phyloP scores from a whole-genome alignment of 2,113 vertebrate species.

The Rhipidura dahli region DNA sequence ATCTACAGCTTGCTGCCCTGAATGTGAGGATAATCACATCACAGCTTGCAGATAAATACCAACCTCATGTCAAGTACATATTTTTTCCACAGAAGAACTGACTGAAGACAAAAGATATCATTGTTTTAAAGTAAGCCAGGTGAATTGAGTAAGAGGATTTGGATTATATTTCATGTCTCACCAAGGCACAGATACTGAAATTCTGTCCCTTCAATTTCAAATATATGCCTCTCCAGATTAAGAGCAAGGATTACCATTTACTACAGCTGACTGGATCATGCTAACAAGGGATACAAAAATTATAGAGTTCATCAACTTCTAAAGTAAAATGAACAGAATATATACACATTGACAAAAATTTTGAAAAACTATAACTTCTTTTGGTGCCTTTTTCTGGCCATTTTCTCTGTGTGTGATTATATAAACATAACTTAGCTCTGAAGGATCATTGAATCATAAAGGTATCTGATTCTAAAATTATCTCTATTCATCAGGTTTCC shows the following conservation, averaged over 20 bases:
- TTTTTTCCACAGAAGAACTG: not conserved
- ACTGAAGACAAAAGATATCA: not conserved
- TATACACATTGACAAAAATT: not conserved
- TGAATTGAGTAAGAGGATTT: slow-evolving; percentile 47
- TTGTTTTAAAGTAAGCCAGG: slow-evolving; percentile 26
- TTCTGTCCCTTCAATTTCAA: slow-evolving; percentile 14
- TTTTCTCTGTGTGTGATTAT: not conserved
- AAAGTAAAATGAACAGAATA: not conserved
- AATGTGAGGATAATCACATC: not conserved
- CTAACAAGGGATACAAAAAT: not conserved
- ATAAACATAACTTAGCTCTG: not conserved
- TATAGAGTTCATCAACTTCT: not conserved
- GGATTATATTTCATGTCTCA: slow-evolving; percentile 47
- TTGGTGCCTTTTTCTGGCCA: not conserved
- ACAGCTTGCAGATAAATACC: not conserved
- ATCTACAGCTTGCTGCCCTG: not conserved
- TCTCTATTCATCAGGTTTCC: not conserved
- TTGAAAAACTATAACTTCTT: not conserved
- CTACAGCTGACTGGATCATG: not conserved
- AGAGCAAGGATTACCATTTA: not conserved
- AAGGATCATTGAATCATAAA: not conserved
- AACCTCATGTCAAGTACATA: not conserved
- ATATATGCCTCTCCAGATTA: not conserved
- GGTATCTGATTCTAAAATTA: not conserved
- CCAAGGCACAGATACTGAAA: slow-evolving; percentile 26